Evolutionary conservation across 2,797 vertebrate species (phyloP).

Genomic region (Chloroceryle amazona): DNA sequence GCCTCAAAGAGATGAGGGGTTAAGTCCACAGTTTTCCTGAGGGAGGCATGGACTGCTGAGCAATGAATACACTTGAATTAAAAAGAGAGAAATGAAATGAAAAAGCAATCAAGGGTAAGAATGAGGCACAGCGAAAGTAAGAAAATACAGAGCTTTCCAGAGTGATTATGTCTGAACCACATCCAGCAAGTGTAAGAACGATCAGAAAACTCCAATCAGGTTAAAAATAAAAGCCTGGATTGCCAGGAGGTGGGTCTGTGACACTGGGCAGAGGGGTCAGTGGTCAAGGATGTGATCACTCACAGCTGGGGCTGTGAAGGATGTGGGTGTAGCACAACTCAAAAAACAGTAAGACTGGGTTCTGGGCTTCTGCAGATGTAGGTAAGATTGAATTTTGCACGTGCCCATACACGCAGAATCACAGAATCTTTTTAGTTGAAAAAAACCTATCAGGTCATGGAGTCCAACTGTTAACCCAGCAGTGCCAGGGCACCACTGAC

Average conservation of each 20-base stretch:
- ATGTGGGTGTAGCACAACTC: not conserved
- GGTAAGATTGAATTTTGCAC: not conserved
- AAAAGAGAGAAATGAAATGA: constrained; percentile 26
- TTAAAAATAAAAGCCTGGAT: not conserved
- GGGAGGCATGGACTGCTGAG: constrained; percentile 4
- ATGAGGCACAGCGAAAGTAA: not conserved
- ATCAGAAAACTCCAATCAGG: not conserved
- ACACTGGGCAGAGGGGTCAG: not conserved
- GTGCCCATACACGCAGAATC: not conserved
- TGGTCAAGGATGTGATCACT: fast-evolving
- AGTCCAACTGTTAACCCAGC: too few relatives aligned
- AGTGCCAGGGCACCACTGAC: too few relatives aligned
- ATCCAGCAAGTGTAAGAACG: not conserved
- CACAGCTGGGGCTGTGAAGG: not conserved
- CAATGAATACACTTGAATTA: constrained; percentile 46
- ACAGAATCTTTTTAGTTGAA: not conserved
- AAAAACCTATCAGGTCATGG: not conserved
- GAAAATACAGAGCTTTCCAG: not conserved
- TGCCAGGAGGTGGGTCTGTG: not conserved
- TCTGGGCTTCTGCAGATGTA: not conserved
- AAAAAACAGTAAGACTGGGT: not conserved
- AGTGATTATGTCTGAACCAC: not conserved
- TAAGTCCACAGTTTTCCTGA: not conserved
- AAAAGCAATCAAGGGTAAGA: constrained; percentile 44
- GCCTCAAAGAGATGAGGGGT: constrained; percentile 8